Conservation (phyloP, 2,113 vertebrate species). For the Xiphias gladius region DNA sequence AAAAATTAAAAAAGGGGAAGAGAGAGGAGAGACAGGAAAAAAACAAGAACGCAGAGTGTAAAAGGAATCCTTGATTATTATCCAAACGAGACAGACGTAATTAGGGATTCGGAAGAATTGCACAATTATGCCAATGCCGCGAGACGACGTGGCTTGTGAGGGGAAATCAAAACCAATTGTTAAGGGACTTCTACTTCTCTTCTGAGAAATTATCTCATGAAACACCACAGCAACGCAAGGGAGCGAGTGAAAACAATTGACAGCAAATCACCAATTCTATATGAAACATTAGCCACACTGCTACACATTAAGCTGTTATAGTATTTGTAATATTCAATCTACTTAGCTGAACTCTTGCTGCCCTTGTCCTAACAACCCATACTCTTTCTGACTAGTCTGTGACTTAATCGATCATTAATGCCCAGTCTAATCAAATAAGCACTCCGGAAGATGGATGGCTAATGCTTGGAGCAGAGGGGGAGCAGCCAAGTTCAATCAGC, state of each 20-base stretch:
- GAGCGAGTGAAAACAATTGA: conserved; percentile 38
- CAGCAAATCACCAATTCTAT: conserved; percentile 48
- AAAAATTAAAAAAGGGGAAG: conserved; percentile 38
- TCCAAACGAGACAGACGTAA: conserved; percentile 81
- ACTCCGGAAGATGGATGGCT: conserved; percentile 63
- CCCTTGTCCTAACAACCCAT: conserved; percentile 65
- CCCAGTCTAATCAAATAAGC: conserved; percentile 77
- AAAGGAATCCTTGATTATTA: conserved; percentile 81
- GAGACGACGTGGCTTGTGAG: conserved; percentile 53
- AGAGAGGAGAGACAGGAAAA: conserved; percentile 2
- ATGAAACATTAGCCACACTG: conserved; percentile 57
- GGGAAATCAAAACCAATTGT: conserved; percentile 79
- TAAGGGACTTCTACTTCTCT: conserved; percentile 69
- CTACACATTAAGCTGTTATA: conserved; percentile 50
- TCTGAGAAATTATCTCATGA: conserved; percentile 67
- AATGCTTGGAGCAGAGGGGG: conserved; percentile 56
- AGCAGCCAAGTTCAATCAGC: conserved; percentile 64
- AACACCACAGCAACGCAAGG: conserved; percentile 17
- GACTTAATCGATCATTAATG: conserved; percentile 81
- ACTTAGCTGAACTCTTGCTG: conserved; percentile 66
- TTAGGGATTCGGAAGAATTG: conserved; percentile 78
- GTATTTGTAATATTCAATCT: conserved; percentile 65
- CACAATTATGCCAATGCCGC: conserved; percentile 75
- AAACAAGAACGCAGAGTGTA: conserved; percentile 62
- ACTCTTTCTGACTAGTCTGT: conserved; percentile 63